Evolutionary conservation across 2,113 vertebrate species (phyloP).

Genomic region (Cryptoleucopteryx plumbea): DNA sequence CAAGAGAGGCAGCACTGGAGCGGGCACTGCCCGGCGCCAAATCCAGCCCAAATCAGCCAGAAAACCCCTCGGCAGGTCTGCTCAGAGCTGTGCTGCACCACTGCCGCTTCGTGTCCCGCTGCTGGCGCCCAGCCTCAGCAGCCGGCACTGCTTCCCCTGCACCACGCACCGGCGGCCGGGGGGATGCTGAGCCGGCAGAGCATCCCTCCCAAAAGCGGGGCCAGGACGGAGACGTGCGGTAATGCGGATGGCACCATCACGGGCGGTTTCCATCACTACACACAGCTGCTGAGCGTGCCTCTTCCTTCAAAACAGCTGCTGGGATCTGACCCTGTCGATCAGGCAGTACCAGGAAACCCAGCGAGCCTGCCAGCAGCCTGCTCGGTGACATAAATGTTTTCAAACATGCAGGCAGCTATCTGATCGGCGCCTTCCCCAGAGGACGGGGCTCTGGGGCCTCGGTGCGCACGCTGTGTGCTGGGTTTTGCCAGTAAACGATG

Average conservation of each 20-base stretch:
- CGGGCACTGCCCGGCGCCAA: fast-evolving
- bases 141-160: fast-evolving
- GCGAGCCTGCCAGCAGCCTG: slow-evolving; percentile 59
- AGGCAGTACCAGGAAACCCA: slow-evolving; percentile 41
- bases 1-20: background rate
- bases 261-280: background rate
- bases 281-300: slow-evolving; percentile 49
- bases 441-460: slow-evolving; percentile 31
- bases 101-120: fast-evolving
- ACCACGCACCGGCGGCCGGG: fast-evolving
- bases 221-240: background rate
- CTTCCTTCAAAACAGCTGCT: slow-evolving; percentile 65
- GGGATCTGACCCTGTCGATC: slow-evolving; percentile 67
- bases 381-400: slow-evolving; percentile 71
- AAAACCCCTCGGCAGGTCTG: background rate
- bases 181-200: background rate
- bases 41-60: background rate
- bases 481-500: background rate
- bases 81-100: fast-evolving
- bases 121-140: fast-evolving
- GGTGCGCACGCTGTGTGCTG: background rate
- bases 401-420: slow-evolving; percentile 58
- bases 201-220: background rate
- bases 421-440: slow-evolving; percentile 66
- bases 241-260: background rate